Base-by-base conservation (phyloP, 2,888 invertebrate genomes). In the Andrena bicolor region DNA sequence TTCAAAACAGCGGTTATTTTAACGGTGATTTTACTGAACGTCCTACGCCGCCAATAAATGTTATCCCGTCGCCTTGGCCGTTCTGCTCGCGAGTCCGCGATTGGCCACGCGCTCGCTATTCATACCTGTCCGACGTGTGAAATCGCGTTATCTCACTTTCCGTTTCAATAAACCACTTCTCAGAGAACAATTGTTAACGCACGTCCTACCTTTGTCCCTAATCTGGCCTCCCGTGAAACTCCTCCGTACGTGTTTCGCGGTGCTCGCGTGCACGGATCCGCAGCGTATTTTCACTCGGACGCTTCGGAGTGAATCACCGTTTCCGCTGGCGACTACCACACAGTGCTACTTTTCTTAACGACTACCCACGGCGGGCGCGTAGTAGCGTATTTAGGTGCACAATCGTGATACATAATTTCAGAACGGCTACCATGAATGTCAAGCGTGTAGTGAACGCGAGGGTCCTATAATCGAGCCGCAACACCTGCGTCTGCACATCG, bases 131-230 rank as follows among this genome's bases (percentile, higher is more conserved):
- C 58, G 72, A 64, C 81, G 82, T 76, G 82, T 60, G 72, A 81
- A 82, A 81, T 81, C 72, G 56, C 48, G 32, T 82, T 77, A 83
- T 73, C 82, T 66, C 82, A 77, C 82, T 83, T 83, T 83, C 82
- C 82, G 66, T 83, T 82, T 82, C 82, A 72, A 77, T 74, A 77
- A 83, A 58, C 69, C 76, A 65, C 64, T 80, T 81, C 76, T 72
- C 80, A 69, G 71, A 30, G 71, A 72, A 81, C 76, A 69, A 80
- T 81, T 76, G 72, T 71, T 53, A 76, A 48, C 80, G 56, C 58
- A 51, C 58, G 71, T 63, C 60, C 63, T 28, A 71, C 71, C 76
- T 77, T 82, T 81, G 77, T 82, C 48, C 65, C 82, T 77, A 82
- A 82, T 82, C 82, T 65, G 64, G 75, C 28, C 51, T 53, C n/a